Base-by-base conservation (phyloP, 2,113 vertebrate genomes). In the Chaenogobius annularis region DNA sequence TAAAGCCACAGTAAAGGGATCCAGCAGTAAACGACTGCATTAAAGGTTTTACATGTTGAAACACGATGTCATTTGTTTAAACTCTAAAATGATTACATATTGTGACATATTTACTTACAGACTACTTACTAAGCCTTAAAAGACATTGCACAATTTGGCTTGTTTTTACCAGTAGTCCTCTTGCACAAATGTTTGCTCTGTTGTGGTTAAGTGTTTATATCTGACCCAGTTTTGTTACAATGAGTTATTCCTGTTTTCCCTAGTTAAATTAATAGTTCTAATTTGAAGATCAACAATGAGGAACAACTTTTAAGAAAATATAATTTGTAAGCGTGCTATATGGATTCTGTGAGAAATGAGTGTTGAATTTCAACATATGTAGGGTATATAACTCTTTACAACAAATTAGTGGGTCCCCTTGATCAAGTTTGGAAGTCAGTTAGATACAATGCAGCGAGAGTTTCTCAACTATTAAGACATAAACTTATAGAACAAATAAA, bases 211-310 rank as follows among this genome's bases (percentile, higher is more conserved):
- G 31, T 19, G 7, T 35, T 19, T 35, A 63, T 40, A 63, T 63
- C 61, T 63, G 61, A 63, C 61, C 61, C 61, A 40, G 47, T 48
- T 48, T 8, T 63, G 17, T 40, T 63, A 10, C 9, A n/a, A n/a
- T 63, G 35, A 19, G 31, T 40, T 63, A 40, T 63, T 63, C 23
- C 12, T 7, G 22, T 17, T 61, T 61, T 3, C 3, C 17, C 14
- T 15, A n/a, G 61, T 63, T 19, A 63, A 40, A 37, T 63, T n/a
- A 63, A 63, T n/a, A 19, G 19, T 40, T 62, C 14, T 35, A 14
- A 17, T 37, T 61, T 12, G 7, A 20, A 55, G 3, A 55, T 52
- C 19, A n/a, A 52, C 26, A 61, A 15, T 23, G 23, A 58, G 14
- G 13, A 14, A 12, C 56, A 58, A 35, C 8, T 62, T 31, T 31